phyloP scores from a whole-genome alignment of 2,797 vertebrate genomes.

The Cyprinodon diabolis region DNA sequence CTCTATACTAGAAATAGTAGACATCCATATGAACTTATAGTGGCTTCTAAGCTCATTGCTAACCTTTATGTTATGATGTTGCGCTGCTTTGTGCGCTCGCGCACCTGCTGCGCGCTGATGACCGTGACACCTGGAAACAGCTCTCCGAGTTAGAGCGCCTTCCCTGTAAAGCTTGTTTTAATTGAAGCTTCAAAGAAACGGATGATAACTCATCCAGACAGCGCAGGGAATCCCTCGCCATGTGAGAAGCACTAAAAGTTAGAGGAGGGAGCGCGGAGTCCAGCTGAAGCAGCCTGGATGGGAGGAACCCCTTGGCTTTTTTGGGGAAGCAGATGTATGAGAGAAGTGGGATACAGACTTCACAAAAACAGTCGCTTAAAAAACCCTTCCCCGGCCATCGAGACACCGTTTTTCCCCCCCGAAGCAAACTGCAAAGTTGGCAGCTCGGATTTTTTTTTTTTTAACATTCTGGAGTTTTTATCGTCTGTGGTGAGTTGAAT shows the following conservation, averaged over 20 bases:
- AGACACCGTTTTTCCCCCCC: neutral
- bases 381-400: conserved; percentile 50
- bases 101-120: neutral
- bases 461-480: neutral
- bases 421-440: conserved; percentile 35
- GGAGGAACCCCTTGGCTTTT: conserved; percentile 54
- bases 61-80: neutral
- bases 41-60: neutral
- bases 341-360: conserved; percentile 58
- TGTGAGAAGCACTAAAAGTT: conserved; percentile 6
- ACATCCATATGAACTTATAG: neutral
- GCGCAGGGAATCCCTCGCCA: conserved; percentile 22
- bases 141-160: neutral
- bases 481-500: conserved; percentile 48
- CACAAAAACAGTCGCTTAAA: conserved; percentile 24
- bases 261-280: conserved; percentile 28
- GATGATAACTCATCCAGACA: conserved; percentile 9
- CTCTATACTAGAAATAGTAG: neutral
- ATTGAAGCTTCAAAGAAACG: neutral
- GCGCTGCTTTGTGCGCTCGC: neutral
- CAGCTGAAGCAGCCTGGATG: conserved; percentile 46
- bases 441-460: conserved; percentile 21
- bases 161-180: neutral
- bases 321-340: conserved; percentile 56
- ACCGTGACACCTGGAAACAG: conserved; percentile 4